A percentile compares a stretch with the other conserved stretches of the same genome.
Conservation (phyloP, 1,140 invertebrate genomes). For the Chelonus insularis region DNA sequence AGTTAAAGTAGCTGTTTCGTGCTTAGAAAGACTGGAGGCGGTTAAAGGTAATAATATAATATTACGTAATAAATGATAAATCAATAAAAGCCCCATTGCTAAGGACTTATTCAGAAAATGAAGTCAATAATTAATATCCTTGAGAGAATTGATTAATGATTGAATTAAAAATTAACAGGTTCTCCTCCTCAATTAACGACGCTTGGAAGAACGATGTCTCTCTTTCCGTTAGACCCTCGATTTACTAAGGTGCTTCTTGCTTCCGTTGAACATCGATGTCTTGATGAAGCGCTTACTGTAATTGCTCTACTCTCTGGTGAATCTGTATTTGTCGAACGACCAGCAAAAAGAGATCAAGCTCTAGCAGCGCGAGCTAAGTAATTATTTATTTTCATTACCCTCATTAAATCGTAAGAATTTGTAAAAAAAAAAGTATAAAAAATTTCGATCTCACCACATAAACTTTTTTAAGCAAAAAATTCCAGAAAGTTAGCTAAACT, state of each 20-base stretch:
- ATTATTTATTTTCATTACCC: neutral
- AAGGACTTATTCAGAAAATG: neutral
- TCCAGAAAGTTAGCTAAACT: no score
- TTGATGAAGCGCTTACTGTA: slow-evolving; percentile 81
- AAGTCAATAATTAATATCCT: neutral
- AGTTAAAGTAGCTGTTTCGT: slow-evolving; percentile 68
- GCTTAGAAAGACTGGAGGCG: slow-evolving; percentile 76
- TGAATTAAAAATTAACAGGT: slow-evolving; percentile 37
- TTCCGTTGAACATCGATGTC: slow-evolving; percentile 76
- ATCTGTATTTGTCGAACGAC: slow-evolving; percentile 63
- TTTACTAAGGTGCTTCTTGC: slow-evolving; percentile 83
- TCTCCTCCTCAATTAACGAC: slow-evolving; percentile 71
- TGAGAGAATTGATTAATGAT: slow-evolving; percentile 8
- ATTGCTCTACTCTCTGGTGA: slow-evolving; percentile 72
- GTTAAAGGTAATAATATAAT: slow-evolving; percentile 60
- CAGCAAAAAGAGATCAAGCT: slow-evolving; percentile 56
- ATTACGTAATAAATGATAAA: no score
- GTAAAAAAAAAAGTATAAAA: no score
- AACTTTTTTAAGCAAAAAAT: no score
- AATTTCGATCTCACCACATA: no score
- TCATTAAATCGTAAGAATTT: no score
- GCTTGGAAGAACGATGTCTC: slow-evolving; percentile 82
- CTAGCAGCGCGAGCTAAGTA: slow-evolving; percentile 47
- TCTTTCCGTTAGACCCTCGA: slow-evolving; percentile 90
- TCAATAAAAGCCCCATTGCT: no score